Base-by-base conservation (phyloP, 2,113 vertebrate species). In the Gymnocephalus cernua region DNA sequence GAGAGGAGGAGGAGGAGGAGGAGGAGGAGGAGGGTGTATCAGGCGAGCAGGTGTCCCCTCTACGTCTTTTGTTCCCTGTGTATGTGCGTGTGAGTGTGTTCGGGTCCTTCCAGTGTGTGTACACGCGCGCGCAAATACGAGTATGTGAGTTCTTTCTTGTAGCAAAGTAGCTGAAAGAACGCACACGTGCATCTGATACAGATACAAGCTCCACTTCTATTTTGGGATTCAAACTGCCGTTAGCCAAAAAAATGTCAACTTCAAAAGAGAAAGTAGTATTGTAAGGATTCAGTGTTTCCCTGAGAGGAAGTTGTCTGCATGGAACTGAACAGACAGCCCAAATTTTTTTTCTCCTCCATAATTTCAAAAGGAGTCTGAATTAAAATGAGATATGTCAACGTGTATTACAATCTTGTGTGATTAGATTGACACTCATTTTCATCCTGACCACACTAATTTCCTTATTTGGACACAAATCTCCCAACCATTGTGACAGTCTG, bases 11-110 rank as follows among this genome's bases (percentile, higher is more conserved):
- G 45, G 70, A 58, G 62, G 58, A 70, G 71, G 82, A 51, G 54
- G 71, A 27, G 62, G 81, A 47, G 77, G 56, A 73, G 87, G 83
- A 65, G 61, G 59, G 23, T 50, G 70, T 65, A 77, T 75, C n/a
- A 82, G 84, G 83, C 80, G 73, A 92, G 93, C 94, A 94, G 92
- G 93, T 95, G 94, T 94, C 93, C 87, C 82, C 88, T 93, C 72
- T 71, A 50, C 74, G 54, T 88, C 89, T 67, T 77, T 90, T 90
- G 89, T 87, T 82, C 74, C 75, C 61, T 11, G 50, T 85, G 0
- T 74, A 0, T 50, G 57, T 67, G 74, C 12, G 12, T 74, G 58
- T 13, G 80, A 59, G 72, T 61, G 67, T 38, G 74, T 68, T 50
- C 1, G 32, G 19, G 14, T 74, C 12, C 47, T 74, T 83, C 16